Percentiles rank a stretch among this genome's conserved stretches.
phyloP scores from a whole-genome alignment of 2,797 vertebrate genomes.

The Antrozous pallidus region DNA sequence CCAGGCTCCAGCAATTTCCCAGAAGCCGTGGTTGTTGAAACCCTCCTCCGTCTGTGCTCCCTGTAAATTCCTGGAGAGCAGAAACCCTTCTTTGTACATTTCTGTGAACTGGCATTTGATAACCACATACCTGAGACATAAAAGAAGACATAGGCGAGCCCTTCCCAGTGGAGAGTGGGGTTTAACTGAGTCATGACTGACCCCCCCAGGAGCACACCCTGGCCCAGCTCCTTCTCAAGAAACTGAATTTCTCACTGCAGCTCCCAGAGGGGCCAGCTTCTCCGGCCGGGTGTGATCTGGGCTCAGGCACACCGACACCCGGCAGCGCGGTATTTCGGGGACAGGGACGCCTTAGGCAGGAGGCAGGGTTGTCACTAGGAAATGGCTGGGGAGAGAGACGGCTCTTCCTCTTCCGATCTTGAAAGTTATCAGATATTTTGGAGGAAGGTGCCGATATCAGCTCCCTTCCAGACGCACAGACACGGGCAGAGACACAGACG shows the following conservation, averaged over 20 bases:
- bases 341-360: slow-evolving; percentile 75
- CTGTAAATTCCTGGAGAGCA: not conserved
- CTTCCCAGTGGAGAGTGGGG: not conserved
- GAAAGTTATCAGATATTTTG: slow-evolving; percentile 75
- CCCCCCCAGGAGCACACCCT: not conserved
- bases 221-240: slow-evolving; percentile 10
- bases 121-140: not conserved
- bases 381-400: slow-evolving; percentile 72
- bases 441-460: slow-evolving; percentile 77
- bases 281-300: slow-evolving; percentile 66
- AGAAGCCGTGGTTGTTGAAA: not conserved
- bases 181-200: slow-evolving; percentile 19
- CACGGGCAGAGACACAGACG: slow-evolving; percentile 62
- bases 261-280: slow-evolving; percentile 60
- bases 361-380: slow-evolving; percentile 71
- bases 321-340: slow-evolving; percentile 71
- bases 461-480: slow-evolving; percentile 76
- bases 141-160: not conserved
- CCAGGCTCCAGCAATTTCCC: not conserved
- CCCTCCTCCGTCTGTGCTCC: not conserved
- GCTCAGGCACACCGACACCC: slow-evolving; percentile 66
- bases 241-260: slow-evolving; percentile 9
- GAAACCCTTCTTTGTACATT: not conserved
- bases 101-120: not conserved
- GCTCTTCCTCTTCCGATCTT: slow-evolving; percentile 73